These are phyloP conservation scores for Masnerella sp. DNA, from an alignment of 2,888 invertebrate species.

Conservation along the genomic window DNA sequence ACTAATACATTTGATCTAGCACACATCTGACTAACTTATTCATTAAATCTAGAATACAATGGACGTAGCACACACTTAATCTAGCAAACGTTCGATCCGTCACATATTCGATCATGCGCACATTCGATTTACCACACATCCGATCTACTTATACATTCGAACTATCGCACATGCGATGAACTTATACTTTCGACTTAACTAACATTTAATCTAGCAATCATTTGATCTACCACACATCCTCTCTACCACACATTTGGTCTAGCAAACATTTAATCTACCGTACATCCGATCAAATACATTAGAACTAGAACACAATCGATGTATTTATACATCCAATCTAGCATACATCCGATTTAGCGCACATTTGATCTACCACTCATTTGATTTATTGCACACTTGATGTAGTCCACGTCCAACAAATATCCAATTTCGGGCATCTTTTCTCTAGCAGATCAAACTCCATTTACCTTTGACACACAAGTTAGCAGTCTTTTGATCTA, in stretches of 20 bases:
- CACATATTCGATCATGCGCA: background rate
- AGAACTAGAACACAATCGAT: too few relatives aligned
- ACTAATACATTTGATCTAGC: background rate
- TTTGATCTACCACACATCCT: background rate
- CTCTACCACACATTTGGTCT: background rate
- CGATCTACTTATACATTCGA: background rate
- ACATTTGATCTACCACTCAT: background rate
- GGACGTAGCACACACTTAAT: background rate
- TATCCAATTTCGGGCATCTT: too few relatives aligned
- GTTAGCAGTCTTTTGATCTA: too few relatives aligned
- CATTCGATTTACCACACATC: background rate
- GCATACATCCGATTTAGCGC: background rate
- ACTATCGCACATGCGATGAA: background rate
- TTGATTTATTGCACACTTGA: background rate
- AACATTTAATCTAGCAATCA: background rate
- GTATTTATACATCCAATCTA: background rate
- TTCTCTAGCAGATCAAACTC: too few relatives aligned
- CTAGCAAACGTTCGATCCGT: background rate
- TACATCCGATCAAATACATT: too few relatives aligned
- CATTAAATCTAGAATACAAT: background rate
- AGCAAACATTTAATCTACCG: background rate
- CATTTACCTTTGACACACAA: too few relatives aligned
- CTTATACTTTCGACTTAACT: too few relatives aligned
- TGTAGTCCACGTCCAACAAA: background rate
- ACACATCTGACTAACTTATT: background rate